Percentiles rank a stretch among this genome's conserved stretches.
Conservation (phyloP, 1,140 invertebrate species). For the Brachionus manjavacas region DNA sequence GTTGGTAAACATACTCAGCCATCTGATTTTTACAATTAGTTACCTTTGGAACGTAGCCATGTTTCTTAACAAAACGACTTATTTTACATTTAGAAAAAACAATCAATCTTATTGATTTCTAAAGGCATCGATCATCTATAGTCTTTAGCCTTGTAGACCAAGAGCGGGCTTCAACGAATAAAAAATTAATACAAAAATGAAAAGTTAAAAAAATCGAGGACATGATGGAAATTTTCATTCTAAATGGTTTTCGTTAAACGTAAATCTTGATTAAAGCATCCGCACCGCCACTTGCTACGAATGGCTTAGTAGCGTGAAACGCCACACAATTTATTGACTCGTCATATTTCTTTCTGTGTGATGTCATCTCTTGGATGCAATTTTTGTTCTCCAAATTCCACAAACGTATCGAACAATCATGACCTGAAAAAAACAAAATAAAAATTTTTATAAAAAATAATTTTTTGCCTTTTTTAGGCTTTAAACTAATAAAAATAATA, state of each 20-base stretch:
- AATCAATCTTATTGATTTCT: conserved; percentile 25
- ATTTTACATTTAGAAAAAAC: not conserved
- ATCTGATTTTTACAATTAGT: not conserved
- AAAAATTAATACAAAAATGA: not conserved
- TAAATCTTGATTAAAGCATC: conserved; percentile 96
- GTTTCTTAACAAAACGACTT: not conserved
- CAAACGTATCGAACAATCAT: conserved; percentile 96
- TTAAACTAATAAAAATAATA: no score
- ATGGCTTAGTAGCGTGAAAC: conserved; percentile 95
- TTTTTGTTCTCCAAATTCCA: conserved; percentile 99
- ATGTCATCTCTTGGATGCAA: conserved; percentile 97
- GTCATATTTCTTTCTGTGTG: conserved; percentile 98
- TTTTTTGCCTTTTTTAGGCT: no score
- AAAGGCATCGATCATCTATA: not conserved
- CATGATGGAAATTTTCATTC: not conserved
- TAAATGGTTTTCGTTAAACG: conserved; percentile 51
- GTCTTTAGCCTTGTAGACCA: not conserved
- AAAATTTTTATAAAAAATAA: conserved; percentile 48
- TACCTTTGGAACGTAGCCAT: not conserved
- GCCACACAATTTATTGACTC: conserved; percentile 97
- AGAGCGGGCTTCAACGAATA: not conserved
- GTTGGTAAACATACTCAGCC: not conserved
- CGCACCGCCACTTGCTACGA: conserved; percentile 95
- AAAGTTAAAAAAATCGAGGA: not conserved
- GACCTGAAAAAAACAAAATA: conserved; percentile 63